phyloP scores from a whole-genome alignment of 1,140 invertebrate species.

The Nasonia giraulti region DNA sequence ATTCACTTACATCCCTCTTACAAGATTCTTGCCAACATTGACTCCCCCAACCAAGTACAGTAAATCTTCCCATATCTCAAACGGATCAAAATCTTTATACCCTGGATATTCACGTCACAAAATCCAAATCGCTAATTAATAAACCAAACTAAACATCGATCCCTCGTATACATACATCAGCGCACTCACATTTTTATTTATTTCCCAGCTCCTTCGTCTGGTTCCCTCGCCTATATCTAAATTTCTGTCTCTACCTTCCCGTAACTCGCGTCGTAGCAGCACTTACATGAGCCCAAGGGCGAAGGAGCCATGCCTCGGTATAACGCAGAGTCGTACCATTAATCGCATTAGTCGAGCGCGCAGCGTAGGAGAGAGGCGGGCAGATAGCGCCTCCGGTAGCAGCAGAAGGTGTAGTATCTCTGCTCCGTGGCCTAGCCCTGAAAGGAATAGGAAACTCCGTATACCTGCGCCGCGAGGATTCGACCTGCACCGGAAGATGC shows the following conservation, averaged over 20 bases:
- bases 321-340: conserved; percentile 61
- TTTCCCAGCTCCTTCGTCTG: conserved; percentile 10
- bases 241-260: conserved; percentile 35
- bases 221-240: conserved; percentile 25
- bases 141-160: background rate
- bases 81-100: too few relatives aligned
- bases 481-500: conserved; percentile 3
- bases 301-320: conserved; percentile 46
- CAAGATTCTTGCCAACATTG: background rate
- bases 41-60: background rate
- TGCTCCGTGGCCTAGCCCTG: background rate
- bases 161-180: background rate
- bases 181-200: background rate
- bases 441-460: conserved; percentile 51
- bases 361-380: background rate
- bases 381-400: conserved; percentile 23
- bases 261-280: conserved; percentile 44
- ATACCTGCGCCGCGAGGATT: conserved; percentile 27
- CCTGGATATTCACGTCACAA: background rate
- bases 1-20: background rate
- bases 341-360: conserved; percentile 67
- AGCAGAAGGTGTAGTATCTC: background rate
- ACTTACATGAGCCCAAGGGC: conserved; percentile 23
- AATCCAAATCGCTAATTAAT: background rate
- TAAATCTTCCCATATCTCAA: too few relatives aligned